Percentiles rank a stretch among this genome's conserved stretches.
phyloP scores from a whole-genome alignment of 1,140 invertebrate genomes.

The Conopomorpha cramerella region DNA sequence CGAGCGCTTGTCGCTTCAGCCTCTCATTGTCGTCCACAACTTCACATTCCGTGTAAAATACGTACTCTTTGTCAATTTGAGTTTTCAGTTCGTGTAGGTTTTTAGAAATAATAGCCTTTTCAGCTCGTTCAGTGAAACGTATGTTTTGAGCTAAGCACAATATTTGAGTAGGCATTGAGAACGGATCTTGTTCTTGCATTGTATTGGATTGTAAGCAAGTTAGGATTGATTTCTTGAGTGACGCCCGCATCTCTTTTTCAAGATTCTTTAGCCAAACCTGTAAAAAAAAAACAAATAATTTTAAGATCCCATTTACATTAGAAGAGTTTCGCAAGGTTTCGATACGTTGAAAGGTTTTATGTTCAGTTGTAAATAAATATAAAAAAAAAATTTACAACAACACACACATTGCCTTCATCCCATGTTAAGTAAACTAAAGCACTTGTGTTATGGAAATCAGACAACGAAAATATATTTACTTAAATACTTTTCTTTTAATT shows the following conservation, averaged over 20 bases:
- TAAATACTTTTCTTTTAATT: too few relatives aligned
- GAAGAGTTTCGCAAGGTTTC: too few relatives aligned
- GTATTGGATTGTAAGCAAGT: conserved; percentile 68
- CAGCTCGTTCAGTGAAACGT: conserved; percentile 80
- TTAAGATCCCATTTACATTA: conserved; percentile 1
- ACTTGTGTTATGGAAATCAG: too few relatives aligned
- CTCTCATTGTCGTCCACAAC: conserved; percentile 58
- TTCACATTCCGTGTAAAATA: conserved; percentile 33
- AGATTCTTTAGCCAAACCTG: conserved; percentile 83
- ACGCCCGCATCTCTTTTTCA: conserved; percentile 80
- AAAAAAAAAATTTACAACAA: too few relatives aligned
- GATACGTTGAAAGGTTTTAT: too few relatives aligned
- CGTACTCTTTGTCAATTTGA: conserved; percentile 36
- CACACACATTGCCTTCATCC: too few relatives aligned
- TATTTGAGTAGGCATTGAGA: conserved; percentile 86
- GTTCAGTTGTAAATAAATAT: too few relatives aligned
- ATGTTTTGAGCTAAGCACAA: conserved; percentile 73
- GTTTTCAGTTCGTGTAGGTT: conserved; percentile 60
- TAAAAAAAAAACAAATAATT: conserved; percentile 17
- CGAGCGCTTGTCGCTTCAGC: conserved; percentile 74
- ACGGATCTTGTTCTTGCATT: conserved; percentile 68
- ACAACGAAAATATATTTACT: too few relatives aligned
- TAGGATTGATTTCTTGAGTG: conserved; percentile 69
- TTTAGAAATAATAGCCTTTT: conserved; percentile 75
- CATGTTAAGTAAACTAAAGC: too few relatives aligned